Evolutionary conservation across 2,888 invertebrate species (phyloP), one percentile per base, ranked within the genome.

Genomic region (Apocheima hispidaria): DNA sequence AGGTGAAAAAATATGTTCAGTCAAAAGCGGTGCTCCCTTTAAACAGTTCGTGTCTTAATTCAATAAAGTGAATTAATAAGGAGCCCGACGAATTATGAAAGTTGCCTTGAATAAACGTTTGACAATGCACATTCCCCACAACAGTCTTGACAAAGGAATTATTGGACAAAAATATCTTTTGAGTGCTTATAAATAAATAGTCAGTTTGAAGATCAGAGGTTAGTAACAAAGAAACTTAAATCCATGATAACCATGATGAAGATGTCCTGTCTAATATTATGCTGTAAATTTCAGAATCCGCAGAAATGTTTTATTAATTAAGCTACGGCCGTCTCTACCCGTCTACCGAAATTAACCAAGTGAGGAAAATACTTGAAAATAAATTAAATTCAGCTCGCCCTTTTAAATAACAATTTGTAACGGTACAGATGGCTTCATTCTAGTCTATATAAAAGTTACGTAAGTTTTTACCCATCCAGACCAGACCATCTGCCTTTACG

Each of bases 41-140:
- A 26, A 36, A 64, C 33, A 21, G 30, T 56, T 59, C 46, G 62
- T 59, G 58, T 51, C 43, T 59, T 49, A 59, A 54, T 14, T 65
- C 56, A 61, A 49, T 65, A 48, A 58, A 52, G 28, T 55, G 48
- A 60, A 62, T 64, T 50, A 65, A 58, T 62, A 62, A 57, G 48
- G 51, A 58, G 53, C 21, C 38, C 36, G 18, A 53, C 48, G 54
- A 65, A 58, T 62, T 55, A 50, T 49, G 58, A 55, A 67, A 58
- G 54, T 60, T 55, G 49, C 62, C 58, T 63, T 60, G 59, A 63
- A 55, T 59, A 52, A 53, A 14, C 52, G 48, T 56, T 57, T 62
- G 63, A 54, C 54, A 51, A 59, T 55, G 33, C 54, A 63, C 55
- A 41, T 63, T 51, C 41, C 40, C 40, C 35, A 35, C 28, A 49